Evolutionary conservation across 2,113 vertebrate genomes (phyloP), one percentile per base, ranked within the genome.

Genomic region (Nannospalax galili): DNA sequence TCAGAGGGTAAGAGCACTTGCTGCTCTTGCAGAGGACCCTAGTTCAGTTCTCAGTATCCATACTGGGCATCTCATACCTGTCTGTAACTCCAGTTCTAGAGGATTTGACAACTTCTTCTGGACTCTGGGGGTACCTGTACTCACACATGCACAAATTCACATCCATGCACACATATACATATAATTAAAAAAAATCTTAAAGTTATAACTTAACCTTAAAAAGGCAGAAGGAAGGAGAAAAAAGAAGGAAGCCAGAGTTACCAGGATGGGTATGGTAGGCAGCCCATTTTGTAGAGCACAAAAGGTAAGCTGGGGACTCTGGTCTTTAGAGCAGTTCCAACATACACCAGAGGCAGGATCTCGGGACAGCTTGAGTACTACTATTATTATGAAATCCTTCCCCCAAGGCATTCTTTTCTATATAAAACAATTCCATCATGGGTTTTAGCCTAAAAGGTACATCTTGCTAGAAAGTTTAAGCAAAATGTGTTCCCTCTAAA

Each of bases 401-500:
- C 64, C 19, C 65, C 12, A 37, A 24, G 74, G 28, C 4, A 8
- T 16, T 73, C 87, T 84, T 87, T 79, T 40, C n/a, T 73, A 7
- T 81, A 72, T 90, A 65, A 93, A 88, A 95, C 80, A 32, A 75
- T 93, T 88, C 60, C 48, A 52, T 45, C n/a, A 12, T 40, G 26
- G 37, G 20, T 40, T 80, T 70, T 77, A 88, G 69, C 88, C 62
- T 67, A 87, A 91, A 96, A 96, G 77, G 14, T 92, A 20, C 11
- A 89, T 94, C 84, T 92, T 93, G 3, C 20, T 48, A 45, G 77
- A 90, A 94, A 64, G 11, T 45, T 93, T 87, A 92, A 93, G 48
- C 48, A 93, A 94, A 93, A 82, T 90, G 30, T 79, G 35, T 95
- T 95, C 62, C 40, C 24, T 82, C 35, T 12, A 82, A 91, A 90